Base-by-base conservation (phyloP, 2,113 vertebrate genomes). In the Ceratotherium simum region DNA sequence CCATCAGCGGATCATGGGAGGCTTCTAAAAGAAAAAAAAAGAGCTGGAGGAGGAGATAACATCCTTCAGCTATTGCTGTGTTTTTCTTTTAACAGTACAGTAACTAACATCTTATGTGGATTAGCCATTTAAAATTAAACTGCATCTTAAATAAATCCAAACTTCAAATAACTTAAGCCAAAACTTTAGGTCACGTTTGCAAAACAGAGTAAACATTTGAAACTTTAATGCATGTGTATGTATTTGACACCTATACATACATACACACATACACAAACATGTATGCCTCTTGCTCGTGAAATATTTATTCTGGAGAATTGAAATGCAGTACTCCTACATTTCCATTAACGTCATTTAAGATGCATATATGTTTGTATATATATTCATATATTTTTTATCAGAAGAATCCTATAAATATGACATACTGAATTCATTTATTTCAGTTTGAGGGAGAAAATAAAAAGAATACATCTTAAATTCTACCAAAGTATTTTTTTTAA, bases 1-100 rank as follows among this genome's bases (percentile, higher is more conserved):
- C 98, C 93, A 98, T 39, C 96, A 64, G 84, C 98, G 98, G 98
- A 99, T 98, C 98, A 98, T 75, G 94, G 0, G 64, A 98, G 46
- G 81, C 56, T 98, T 97, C 98, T 98, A 97, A 98, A 97, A 98
- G 98, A 98, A 98, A 91, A 69, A 65, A 20, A 48, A 73, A 97
- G 86, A 82, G 64, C 11, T 29, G 79, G 90, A 54, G 25, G 87
- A 93, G 96, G 98, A 96, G 96, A 98, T 97, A 96, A 97, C 78
- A 96, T 89, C 89, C 90, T 87, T 73, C 82, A 87, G 67, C 67
- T 18, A 5, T 12, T 17, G 64, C 83, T 83, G 56, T 31, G 42
- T 36, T 75, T 18, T 83, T 56, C 27, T 98, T 98, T 98, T 94
- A 97, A 46, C 23, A 83, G 95, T 75, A 94, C 1, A n/a, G 93